These are phyloP conservation scores for Andricus quercusramuli DNA, from an alignment of 2,888 invertebrate genomes.

Conservation along the genomic window DNA sequence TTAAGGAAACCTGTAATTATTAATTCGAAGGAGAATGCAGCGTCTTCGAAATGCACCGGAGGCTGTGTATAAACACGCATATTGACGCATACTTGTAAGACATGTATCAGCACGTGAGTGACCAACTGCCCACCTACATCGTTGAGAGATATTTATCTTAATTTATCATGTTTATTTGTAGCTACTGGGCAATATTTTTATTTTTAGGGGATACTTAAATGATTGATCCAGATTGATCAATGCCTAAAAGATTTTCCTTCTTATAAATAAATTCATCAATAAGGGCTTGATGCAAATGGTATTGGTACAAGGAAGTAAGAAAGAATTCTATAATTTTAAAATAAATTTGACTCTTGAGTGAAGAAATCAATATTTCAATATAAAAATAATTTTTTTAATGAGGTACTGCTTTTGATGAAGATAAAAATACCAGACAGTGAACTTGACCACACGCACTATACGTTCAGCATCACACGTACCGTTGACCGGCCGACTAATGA, in stretches of 20 bases:
- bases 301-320: too few species aligned
- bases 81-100: slow-evolving; percentile 29
- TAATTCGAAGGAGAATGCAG: slow-evolving; percentile 61
- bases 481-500: slow-evolving; percentile 64
- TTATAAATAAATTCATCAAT: too few species aligned
- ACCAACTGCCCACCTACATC: slow-evolving; percentile 36
- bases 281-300: too few species aligned
- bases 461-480: slow-evolving; percentile 52
- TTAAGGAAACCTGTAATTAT: slow-evolving; percentile 66
- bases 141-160: slow-evolving; percentile 27
- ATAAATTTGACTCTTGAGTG: too few species aligned
- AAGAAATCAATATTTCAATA: too few species aligned
- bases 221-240: not conserved
- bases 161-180: slow-evolving; percentile 9
- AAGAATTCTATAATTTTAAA: too few species aligned
- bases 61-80: slow-evolving; percentile 51
- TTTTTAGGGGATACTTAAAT: not conserved
- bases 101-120: slow-evolving; percentile 17
- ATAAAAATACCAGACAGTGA: not conserved
- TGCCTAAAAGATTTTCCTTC: not conserved
- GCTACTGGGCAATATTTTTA: slow-evolving; percentile 16
- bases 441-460: not conserved
- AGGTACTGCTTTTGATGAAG: not conserved
- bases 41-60: slow-evolving; percentile 50
- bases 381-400: not conserved